Conservation (phyloP, 2,888 invertebrate species). For the Herminia tarsipennalis region DNA sequence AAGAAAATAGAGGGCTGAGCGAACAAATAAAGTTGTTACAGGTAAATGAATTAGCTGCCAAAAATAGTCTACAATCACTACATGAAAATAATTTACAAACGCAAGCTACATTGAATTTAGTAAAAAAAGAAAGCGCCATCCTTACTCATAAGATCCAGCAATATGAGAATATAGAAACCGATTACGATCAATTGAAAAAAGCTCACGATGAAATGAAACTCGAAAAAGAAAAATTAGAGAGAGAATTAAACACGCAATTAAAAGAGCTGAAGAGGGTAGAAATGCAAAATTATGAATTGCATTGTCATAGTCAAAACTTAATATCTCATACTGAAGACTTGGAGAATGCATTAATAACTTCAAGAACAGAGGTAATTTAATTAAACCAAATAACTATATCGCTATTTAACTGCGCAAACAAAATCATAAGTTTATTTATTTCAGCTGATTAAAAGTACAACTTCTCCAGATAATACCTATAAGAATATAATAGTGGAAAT, state of each 20-base stretch:
- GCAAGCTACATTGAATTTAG: constrained; percentile 45
- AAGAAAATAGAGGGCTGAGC: constrained; percentile 57
- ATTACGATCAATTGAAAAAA: constrained; percentile 54
- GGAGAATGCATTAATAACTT: constrained; percentile 60
- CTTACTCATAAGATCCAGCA: constrained; percentile 56
- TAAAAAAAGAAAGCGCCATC: constrained; percentile 59
- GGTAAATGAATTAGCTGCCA: constrained; percentile 37
- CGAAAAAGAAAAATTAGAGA: constrained; percentile 62
- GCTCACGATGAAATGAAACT: constrained; percentile 45
- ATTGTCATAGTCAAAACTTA: constrained; percentile 55
- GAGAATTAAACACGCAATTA: constrained; percentile 50
- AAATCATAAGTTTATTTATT: constrained; percentile 19
- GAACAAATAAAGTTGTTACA: constrained; percentile 51
- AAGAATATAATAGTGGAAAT: constrained; percentile 59
- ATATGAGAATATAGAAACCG: constrained; percentile 54
- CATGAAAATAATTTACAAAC: constrained; percentile 55
- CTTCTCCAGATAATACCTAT: constrained; percentile 33
- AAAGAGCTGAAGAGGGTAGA: constrained; percentile 49
- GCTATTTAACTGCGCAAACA: not conserved
- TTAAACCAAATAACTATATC: not conserved
- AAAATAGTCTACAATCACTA: constrained; percentile 48
- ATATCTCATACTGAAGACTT: constrained; percentile 60
- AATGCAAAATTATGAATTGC: constrained; percentile 57
- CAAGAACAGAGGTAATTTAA: constrained; percentile 61
- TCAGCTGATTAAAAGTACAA: constrained; percentile 45